Percentiles rank a stretch among this genome's conserved stretches.
Conservation (phyloP, 2,797 vertebrate species). For the Amphiprion clarkii region DNA sequence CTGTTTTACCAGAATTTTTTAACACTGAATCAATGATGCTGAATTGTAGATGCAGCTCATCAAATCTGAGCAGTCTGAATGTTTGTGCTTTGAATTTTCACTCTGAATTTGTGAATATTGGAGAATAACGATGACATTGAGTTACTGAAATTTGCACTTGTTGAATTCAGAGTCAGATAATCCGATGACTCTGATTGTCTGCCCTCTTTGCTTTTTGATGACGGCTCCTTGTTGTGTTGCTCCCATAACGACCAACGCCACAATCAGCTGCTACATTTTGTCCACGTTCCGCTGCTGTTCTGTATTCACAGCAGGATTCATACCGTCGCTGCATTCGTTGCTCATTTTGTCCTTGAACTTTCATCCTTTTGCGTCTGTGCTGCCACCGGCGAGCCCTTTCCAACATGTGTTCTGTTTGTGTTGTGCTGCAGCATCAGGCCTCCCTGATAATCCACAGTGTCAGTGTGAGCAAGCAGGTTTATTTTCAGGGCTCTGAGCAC, state of each 20-base stretch:
- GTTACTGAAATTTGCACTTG: too few relatives aligned
- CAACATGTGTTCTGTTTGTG: constrained; percentile 19
- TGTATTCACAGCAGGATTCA: constrained; percentile 56
- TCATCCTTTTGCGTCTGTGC: constrained; percentile 27
- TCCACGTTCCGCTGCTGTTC: constrained; percentile 39
- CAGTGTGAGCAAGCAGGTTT: constrained; percentile 13
- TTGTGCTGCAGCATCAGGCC: constrained; percentile 12
- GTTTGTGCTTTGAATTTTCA: too few relatives aligned
- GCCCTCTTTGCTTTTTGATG: background rate
- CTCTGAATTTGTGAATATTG: too few relatives aligned
- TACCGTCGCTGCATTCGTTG: constrained; percentile 6
- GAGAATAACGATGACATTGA: too few relatives aligned
- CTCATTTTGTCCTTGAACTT: constrained; percentile 64
- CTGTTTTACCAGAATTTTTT: too few relatives aligned
- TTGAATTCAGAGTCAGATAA: too few relatives aligned
- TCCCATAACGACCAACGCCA: background rate
- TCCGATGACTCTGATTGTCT: background rate
- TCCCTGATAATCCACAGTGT: background rate
- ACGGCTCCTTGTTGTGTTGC: background rate
- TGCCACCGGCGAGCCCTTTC: constrained; percentile 10
- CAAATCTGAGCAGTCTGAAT: too few relatives aligned
- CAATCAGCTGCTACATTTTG: background rate
- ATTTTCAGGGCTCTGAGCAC: constrained; percentile 2
- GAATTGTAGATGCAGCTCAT: too few relatives aligned
- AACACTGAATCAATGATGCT: too few relatives aligned